These are phyloP conservation scores for Euthynnus affinis DNA, from an alignment of 2,797 vertebrate species.

Conservation along the genomic window DNA sequence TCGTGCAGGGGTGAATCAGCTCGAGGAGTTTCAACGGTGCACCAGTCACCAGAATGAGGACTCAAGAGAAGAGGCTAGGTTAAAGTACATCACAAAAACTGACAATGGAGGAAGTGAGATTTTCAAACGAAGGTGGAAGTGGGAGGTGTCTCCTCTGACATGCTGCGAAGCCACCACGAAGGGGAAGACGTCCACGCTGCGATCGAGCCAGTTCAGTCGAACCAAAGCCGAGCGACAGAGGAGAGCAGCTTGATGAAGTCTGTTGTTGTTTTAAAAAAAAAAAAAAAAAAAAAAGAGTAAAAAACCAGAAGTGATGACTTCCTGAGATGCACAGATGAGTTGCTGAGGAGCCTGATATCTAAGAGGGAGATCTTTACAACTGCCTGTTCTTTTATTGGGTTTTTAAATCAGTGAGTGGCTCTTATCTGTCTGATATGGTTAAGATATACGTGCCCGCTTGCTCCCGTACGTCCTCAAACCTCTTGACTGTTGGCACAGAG, in stretches of 20 bases:
- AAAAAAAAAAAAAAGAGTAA: too few relatives aligned
- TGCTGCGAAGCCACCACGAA: conserved; percentile 36
- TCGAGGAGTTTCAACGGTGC: conserved; percentile 54
- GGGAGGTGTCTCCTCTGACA: conserved; percentile 77
- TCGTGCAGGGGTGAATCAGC: conserved; percentile 49
- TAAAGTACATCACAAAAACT: conserved; percentile 69
- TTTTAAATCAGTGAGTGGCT: not conserved
- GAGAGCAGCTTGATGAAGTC: too few relatives aligned
- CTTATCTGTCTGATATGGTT: too few relatives aligned
- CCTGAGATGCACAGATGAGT: not conserved
- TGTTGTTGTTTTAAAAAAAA: too few relatives aligned
- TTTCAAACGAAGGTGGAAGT: conserved; percentile 80
- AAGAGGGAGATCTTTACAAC: not conserved
- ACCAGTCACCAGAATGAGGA: conserved; percentile 64
- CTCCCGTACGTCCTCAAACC: too few relatives aligned
- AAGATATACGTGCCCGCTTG: too few relatives aligned
- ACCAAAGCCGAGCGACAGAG: too few relatives aligned
- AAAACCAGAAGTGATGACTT: not conserved
- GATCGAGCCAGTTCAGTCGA: too few relatives aligned
- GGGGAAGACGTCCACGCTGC: too few relatives aligned
- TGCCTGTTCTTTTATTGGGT: too few relatives aligned
- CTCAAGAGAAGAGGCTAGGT: conserved; percentile 52
- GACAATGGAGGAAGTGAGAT: conserved; percentile 84
- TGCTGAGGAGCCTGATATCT: not conserved
- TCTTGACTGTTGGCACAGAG: too few relatives aligned